Evolutionary conservation across 1,140 invertebrate species (phyloP), one percentile per base, ranked within the genome.

Genomic region (Microvelia longipes): DNA sequence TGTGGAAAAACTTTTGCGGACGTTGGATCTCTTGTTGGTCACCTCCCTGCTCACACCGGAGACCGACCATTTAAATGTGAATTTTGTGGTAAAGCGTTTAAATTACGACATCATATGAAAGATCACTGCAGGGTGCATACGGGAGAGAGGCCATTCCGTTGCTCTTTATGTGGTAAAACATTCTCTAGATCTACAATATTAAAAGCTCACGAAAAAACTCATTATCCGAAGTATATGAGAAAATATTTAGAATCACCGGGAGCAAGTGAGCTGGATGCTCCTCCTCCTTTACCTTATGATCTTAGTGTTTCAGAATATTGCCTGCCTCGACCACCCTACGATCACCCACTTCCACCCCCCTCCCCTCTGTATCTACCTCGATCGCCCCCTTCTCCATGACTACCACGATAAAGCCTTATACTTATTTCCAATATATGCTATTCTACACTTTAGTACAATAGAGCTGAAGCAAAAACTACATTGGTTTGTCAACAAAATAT

Each of bases 61-160:
- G 91, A 93, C 77, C 81, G 90, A 75, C 91, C 91, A 60, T 93
- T 93, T 80, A 92, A 92, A 81, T 93, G 92, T 83, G 90, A 92
- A 80, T 92, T 92, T 82, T 93, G 91, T 80, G 91, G 90, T 69
- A 92, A 92, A 81, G 90, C 90, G 71, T 93, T 93, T 82, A 94
- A 93, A 78, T 80, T 93, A 73, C 84, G 91, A 65, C 91, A 93
- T 79, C 91, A 93, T 81, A 93, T 94, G 91, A 93, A 93, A 81
- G 91, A 94, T 80, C 92, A 94, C 80, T 92, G 90, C 81, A 86
- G 91, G 76, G 91, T 93, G 68, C 92, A 94, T 79, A 93, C 91
- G 74, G 92, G 92, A 68, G 92, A 94, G 79, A 83, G 92, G 71
- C 92, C 92, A 1, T 95, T 94, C 82, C 84, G 90, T 73, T 95